Evolutionary conservation across 1,140 invertebrate genomes (phyloP).

Genomic region (Gyrodactylus bullatarudis): DNA sequence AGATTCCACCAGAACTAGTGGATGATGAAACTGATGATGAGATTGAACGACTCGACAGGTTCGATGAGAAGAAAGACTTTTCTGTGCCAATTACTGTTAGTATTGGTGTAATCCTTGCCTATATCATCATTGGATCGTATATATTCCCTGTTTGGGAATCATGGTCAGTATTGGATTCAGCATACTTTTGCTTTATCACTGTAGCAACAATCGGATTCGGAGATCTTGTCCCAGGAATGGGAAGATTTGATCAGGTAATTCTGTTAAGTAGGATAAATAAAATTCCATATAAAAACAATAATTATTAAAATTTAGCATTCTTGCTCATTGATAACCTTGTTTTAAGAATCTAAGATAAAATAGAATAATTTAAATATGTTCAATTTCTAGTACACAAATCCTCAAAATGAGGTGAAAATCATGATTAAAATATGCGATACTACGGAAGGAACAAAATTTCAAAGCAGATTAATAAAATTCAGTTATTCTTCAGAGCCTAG

Average conservation of each 20-base stretch:
- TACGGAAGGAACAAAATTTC: no score
- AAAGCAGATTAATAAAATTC: no score
- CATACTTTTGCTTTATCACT: conserved; percentile 30
- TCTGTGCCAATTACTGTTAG: conserved; percentile 46
- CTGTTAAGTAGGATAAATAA: conserved; percentile 4
- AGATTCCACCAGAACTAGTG: conserved; percentile 23
- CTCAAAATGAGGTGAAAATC: no score
- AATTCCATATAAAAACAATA: no score
- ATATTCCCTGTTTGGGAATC: conserved; percentile 10
- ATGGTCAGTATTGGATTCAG: conserved; percentile 9
- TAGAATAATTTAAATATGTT: no score
- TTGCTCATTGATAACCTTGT: no score
- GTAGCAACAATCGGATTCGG: conserved; percentile 11
- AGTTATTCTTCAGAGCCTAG: no score
- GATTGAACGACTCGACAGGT: conserved; percentile 12
- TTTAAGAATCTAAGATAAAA: no score
- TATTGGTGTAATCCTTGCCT: conserved; percentile 18
- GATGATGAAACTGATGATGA: conserved; percentile 23
- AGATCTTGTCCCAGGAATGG: conserved; percentile 19
- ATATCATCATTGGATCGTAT: conserved; percentile 9
- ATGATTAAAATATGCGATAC: no score
- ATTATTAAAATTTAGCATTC: no score
- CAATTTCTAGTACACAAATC: no score
- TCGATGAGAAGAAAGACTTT: conserved; percentile 11
- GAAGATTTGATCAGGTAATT: conserved; percentile 5